Evolutionary conservation across 2,797 vertebrate species (phyloP), one percentile per base, ranked within the genome.

Genomic region (Crenuchus spilurus): DNA sequence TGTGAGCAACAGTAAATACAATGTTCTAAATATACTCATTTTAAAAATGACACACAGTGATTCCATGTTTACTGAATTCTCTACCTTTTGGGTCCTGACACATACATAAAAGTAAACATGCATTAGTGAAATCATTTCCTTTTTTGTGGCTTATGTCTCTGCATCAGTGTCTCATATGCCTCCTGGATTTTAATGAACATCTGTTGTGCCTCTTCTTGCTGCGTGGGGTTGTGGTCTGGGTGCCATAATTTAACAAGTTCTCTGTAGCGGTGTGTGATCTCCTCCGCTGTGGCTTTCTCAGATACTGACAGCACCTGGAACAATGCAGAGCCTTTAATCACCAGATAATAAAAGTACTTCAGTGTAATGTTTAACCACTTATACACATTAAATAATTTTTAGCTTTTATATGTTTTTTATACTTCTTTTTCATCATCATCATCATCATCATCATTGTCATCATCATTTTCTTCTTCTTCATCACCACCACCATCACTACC

Each of bases 221-320:
- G 89, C 31, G 91, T 88, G 41, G 69, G 87, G 85, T 96, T 97
- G 80, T 94, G 94, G 85, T 98, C 96, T 3, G 96, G 96, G 75
- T 98, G 95, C 95, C 96, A 97, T 22, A 86, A 78, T 83, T 96
- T 97, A 69, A 91, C 94, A 70, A 94, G 85, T 44, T 96, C 93
- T 69, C 88, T 85, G 70, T 97, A 96, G 83, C 89, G 92, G 31
- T 28, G 88, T 39, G 88, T 91, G 81, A 98, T 93, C 24, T 96
- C 95, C 81, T 95, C 94, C 33, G 86, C 4, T 8, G 95, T 87
- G 33, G 94, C 91, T 6, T 92, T 90, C 2, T 80, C 66, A 0
- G 83, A 69, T 55, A 98, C 46, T 16, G 91, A 93, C 69, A 97
- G 86, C 44, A 94, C 85, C 96, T 97, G 85, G 61, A 85, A 79